A percentile compares a stretch with the other conserved stretches of the same genome.
These are phyloP conservation scores for Coelopa frigida DNA, from an alignment of 1,140 invertebrate species.

Conservation along the genomic window DNA sequence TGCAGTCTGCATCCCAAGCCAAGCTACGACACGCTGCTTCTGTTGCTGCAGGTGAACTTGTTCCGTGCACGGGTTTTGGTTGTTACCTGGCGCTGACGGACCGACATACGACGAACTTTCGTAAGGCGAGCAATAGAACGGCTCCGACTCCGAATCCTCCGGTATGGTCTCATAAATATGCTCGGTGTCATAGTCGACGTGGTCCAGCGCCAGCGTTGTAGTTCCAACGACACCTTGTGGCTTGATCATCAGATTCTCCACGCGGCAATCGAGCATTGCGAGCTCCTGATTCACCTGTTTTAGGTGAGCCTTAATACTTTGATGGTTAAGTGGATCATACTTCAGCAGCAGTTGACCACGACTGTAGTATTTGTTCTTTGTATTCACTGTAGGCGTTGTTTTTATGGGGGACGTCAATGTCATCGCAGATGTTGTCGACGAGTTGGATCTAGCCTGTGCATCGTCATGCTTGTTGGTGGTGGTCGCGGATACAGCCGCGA, in stretches of 20 bases:
- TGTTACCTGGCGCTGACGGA: no score
- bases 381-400: no score
- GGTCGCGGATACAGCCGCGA: no score
- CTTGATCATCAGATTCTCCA: slow-evolving; percentile 33
- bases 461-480: no score
- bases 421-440: no score
- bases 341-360: neutral
- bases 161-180: slow-evolving; percentile 66
- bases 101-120: slow-evolving; percentile 45
- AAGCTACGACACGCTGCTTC: slow-evolving; percentile 33
- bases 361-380: no score
- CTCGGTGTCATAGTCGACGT: slow-evolving; percentile 42
- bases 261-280: slow-evolving; percentile 35
- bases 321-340: neutral
- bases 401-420: no score
- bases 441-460: no score
- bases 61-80: slow-evolving; percentile 25
- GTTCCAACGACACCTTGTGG: neutral
- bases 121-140: slow-evolving; percentile 61
- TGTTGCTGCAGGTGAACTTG: slow-evolving; percentile 34
- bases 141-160: slow-evolving; percentile 56
- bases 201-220: neutral
- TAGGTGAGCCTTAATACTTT: slow-evolving; percentile 22
- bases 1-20: slow-evolving; percentile 28
- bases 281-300: slow-evolving; percentile 41